Base-by-base conservation (phyloP, 2,888 invertebrate genomes). In the Villa cingulata region DNA sequence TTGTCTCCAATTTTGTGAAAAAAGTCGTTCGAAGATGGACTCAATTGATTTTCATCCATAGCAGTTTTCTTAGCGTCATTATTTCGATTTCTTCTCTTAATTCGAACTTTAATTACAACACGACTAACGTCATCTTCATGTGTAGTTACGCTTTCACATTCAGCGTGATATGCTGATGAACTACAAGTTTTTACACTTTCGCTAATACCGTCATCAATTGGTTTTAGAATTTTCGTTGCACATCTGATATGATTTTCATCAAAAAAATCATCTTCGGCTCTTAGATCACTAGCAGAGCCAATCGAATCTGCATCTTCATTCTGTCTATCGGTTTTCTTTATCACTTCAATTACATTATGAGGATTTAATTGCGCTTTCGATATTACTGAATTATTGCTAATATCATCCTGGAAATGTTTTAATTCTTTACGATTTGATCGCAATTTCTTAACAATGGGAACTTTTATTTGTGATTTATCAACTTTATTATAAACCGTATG, bases 1-100 rank as follows among this genome's bases (percentile, higher is more conserved):
- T 77, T 77, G 52, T 83, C 83, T 1, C 85, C 86, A 57, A 83
- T 83, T 55, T 80, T 81, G 62, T 84, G 84, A 1, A 84, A 78
- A 7, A 84, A 77, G 51, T 84, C 78, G 50, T 60, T 64, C 29
- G 66, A 67, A 3, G 62, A 59, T 36, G 68, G 65, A 49, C 68
- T 68, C 27, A 78, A 66, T 41, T 78, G 73, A 58, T 75, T 77
- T 40, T 75, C 75, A 39, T 68, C 71, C 23, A 62, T 44, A 34
- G 52, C 50, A 37, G 51, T 53, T 16, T 51, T 48, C n/a, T 48
- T 38, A 43, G 59, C 58, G 45, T 67, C 66, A 38, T 52, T 50
- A 40, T 55, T 53, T 12, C 71, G 66, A 51, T 67, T 67, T 53
- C 68, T 69, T 53, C 68, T 68, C 52, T 66, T 72, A 57, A 72